phyloP scores from a whole-genome alignment of 2,797 vertebrate genomes.

The Syncerus caffer region DNA sequence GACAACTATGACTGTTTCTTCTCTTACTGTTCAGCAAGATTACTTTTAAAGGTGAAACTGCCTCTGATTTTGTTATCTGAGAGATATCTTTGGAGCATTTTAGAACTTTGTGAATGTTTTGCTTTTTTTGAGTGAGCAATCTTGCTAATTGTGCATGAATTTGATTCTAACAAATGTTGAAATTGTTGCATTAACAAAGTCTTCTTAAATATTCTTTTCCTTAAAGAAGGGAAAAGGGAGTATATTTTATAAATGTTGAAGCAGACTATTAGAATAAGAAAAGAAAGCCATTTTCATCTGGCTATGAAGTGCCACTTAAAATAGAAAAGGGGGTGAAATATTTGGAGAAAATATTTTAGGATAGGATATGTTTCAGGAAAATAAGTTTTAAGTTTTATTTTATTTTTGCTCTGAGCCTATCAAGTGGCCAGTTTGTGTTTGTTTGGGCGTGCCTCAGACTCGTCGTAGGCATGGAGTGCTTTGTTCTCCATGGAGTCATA shows the following conservation, averaged over 20 bases:
- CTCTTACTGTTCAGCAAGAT: constrained; percentile 37
- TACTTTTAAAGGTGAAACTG: constrained; percentile 6
- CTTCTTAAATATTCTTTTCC: neutral
- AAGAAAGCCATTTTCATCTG: neutral
- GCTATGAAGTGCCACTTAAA: constrained; percentile 40
- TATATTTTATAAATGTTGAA: neutral
- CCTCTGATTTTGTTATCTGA: constrained; percentile 41
- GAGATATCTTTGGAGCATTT: constrained; percentile 39
- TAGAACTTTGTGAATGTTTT: constrained; percentile 19
- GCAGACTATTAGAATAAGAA: neutral
- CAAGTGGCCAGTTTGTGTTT: constrained; percentile 84
- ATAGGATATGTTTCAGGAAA: constrained; percentile 79
- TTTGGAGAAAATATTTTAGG: constrained; percentile 79
- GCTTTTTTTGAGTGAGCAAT: neutral
- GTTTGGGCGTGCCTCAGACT: constrained; percentile 78
- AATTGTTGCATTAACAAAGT: constrained; percentile 27
- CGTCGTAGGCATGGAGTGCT: constrained; percentile 78
- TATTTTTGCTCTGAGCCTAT: constrained; percentile 85
- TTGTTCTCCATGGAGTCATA: constrained; percentile 82
- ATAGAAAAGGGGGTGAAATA: constrained; percentile 67
- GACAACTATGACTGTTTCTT: constrained; percentile 19
- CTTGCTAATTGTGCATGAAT: constrained; percentile 20
- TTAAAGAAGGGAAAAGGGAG: neutral
- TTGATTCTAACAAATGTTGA: constrained; percentile 30
- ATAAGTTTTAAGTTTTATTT: constrained; percentile 80